Conservation (phyloP, 1,140 invertebrate species). For the Bombus difficillimus region DNA sequence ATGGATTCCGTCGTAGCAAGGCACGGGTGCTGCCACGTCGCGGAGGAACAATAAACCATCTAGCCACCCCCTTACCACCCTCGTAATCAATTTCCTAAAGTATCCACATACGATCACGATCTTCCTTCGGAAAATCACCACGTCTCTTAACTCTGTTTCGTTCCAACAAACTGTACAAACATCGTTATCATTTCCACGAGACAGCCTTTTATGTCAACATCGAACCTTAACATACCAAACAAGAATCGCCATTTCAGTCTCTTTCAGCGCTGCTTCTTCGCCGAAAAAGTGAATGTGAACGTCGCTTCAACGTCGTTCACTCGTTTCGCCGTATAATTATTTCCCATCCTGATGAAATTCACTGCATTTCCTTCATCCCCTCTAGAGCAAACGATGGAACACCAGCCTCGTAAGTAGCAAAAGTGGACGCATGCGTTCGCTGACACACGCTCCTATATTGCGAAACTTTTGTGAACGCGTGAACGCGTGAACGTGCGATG, state of each 20-base stretch:
- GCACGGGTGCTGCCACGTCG: slow-evolving; percentile 80
- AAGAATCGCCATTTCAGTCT: not conserved
- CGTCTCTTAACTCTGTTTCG: not conserved
- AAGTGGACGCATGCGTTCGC: slow-evolving; percentile 10
- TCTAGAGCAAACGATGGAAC: not conserved
- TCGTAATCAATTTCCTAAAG: slow-evolving; percentile 77
- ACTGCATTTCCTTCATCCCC: not conserved
- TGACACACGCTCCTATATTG: slow-evolving; percentile 72
- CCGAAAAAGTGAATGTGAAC: not conserved
- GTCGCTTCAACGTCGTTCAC: not conserved
- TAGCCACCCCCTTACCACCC: slow-evolving; percentile 71
- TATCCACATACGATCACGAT: slow-evolving; percentile 70
- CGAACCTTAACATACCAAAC: not conserved
- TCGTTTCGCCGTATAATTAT: not conserved
- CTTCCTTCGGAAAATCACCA: slow-evolving; percentile 33
- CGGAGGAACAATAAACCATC: slow-evolving; percentile 75
- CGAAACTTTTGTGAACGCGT: slow-evolving; percentile 73
- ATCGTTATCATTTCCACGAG: not conserved
- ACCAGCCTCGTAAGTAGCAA: not conserved
- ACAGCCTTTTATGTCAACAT: not conserved
- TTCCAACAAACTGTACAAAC: not conserved
- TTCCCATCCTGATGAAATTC: not conserved
- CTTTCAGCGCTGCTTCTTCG: not conserved
- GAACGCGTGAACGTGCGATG: slow-evolving; percentile 45
- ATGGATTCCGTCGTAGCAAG: slow-evolving; percentile 68